Base-by-base conservation (phyloP, 1,140 invertebrate genomes). In the Diorhabda elongata region DNA sequence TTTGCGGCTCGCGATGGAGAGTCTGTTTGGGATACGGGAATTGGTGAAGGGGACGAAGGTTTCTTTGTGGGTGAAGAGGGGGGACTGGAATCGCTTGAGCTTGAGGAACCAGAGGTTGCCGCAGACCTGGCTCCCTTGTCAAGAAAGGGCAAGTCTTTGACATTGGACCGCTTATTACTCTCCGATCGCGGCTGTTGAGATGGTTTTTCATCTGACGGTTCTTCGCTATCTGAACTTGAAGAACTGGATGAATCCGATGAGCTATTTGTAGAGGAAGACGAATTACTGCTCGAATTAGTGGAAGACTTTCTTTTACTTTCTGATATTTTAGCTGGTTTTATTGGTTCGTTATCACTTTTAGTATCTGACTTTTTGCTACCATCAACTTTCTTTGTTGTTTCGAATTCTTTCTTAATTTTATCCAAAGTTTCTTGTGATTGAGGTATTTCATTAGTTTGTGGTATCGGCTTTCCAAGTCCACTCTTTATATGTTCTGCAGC, bases 401-500 rank as follows among this genome's bases (percentile, higher is more conserved):
- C 67, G 0, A 58, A 56, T 4, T 72, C 75, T 69, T 75, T 68
- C 59, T 68, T 71, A 42, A n/a, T n/a, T 78, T 61, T 5, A 3
- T 66, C 56, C 71, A 84, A 83, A 62, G 83, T 74, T 77, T 79
- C 67, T 75, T 87, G 67, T 47, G 78, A 74, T 69, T 81, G 82
- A 76, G 87, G 85, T 4, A 76, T 57, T 78, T 81, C 56, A 78
- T 42, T 44, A 68, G 74, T 8, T 52, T 52, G 47, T 7, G 73
- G 42, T n/a, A 71, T n/a, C 4, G 86, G 84, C 72, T 91, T 91
- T 42, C 85, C 87, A 65, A 92, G 82, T 58, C 91, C 91, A 81
- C 90, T 93, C 76, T 95, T 94, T 57, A 95, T 92, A 76, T 94
- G 92, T 74, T 93, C 92, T 7, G 92, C 92, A 3, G 93, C 93